These are phyloP conservation scores for Crocodylus rhombifer DNA, from an alignment of 2,797 vertebrate genomes.

Conservation along the genomic window DNA sequence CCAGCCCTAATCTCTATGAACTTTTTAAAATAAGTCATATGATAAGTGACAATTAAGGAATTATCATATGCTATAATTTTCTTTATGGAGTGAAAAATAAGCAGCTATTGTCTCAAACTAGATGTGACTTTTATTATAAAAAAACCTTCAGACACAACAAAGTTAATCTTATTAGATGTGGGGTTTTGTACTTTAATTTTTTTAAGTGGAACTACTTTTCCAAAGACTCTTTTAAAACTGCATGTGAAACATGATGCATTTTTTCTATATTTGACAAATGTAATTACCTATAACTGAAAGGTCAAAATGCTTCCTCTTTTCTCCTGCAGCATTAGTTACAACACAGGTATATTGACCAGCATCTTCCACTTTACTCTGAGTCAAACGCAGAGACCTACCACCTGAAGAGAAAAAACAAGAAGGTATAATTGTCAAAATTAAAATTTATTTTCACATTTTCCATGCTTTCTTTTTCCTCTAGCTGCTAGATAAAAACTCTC, in stretches of 20 bases:
- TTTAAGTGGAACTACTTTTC: fast-evolving
- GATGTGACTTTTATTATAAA: too few species aligned
- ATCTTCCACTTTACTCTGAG: conserved; percentile 84
- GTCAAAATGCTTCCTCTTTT: conserved; percentile 89
- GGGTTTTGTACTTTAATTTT: too few species aligned
- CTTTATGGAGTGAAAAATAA: background rate
- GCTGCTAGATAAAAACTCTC: background rate
- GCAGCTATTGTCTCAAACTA: background rate
- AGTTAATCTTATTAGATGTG: background rate
- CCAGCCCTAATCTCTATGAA: too few species aligned
- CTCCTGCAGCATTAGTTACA: conserved; percentile 90
- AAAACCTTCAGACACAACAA: too few species aligned
- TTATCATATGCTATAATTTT: background rate
- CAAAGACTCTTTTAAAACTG: background rate
- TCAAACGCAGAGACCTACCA: conserved; percentile 89
- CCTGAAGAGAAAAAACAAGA: conserved; percentile 80
- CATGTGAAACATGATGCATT: background rate
- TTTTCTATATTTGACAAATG: background rate
- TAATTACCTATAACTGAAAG: conserved; percentile 90
- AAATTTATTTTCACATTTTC: background rate
- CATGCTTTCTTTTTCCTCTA: background rate
- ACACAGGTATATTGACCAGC: conserved; percentile 91
- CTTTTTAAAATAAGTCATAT: too few species aligned
- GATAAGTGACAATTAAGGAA: too few species aligned
- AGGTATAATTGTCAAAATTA: fast-evolving